Evolutionary conservation across 30 jellyfish, hydroid and myxozoan species (phyloP).

Genomic region (Mastigias papua): DNA sequence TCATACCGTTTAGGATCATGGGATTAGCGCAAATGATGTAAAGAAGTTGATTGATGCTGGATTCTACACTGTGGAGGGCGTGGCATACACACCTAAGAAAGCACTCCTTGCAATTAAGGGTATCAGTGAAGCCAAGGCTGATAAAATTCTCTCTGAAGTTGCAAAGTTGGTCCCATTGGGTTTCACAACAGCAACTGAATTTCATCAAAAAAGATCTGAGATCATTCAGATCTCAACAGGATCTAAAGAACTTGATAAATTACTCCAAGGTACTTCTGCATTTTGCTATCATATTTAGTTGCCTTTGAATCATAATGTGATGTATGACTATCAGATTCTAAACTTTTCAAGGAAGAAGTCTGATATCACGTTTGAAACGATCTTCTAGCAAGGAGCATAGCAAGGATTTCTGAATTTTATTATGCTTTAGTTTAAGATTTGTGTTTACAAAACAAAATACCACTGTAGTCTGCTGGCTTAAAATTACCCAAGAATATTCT

Average conservation of each 20-base stretch:
- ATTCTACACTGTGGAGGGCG: constrained; percentile 93
- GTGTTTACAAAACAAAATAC: too few relatives aligned
- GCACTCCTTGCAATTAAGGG: constrained; percentile 94
- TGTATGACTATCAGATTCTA: too few relatives aligned
- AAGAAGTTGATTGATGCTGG: constrained; percentile 98
- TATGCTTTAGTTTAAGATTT: too few relatives aligned
- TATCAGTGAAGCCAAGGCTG: constrained; percentile 99
- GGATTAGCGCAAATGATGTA: constrained; percentile 95
- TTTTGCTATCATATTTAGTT: background rate
- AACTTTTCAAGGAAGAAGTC: too few relatives aligned
- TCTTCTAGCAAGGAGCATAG: too few relatives aligned
- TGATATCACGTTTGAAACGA: too few relatives aligned
- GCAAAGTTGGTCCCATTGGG: constrained; percentile 97
- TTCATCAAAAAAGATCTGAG: constrained; percentile 97
- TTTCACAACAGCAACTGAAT: constrained; percentile 99
- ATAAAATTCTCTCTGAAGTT: constrained; percentile 93
- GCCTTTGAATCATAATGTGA: background rate
- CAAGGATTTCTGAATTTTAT: too few relatives aligned
- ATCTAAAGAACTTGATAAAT: constrained; percentile 94
- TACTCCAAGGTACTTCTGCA: constrained; percentile 78
- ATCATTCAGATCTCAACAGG: constrained; percentile 96
- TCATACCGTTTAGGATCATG: constrained; percentile 77
- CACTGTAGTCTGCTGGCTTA: too few relatives aligned
- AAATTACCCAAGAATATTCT: too few relatives aligned
- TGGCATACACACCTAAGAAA: constrained; percentile 98